These are phyloP conservation scores for Strix uralensis DNA, from an alignment of 2,113 vertebrate genomes.

Conservation along the genomic window DNA sequence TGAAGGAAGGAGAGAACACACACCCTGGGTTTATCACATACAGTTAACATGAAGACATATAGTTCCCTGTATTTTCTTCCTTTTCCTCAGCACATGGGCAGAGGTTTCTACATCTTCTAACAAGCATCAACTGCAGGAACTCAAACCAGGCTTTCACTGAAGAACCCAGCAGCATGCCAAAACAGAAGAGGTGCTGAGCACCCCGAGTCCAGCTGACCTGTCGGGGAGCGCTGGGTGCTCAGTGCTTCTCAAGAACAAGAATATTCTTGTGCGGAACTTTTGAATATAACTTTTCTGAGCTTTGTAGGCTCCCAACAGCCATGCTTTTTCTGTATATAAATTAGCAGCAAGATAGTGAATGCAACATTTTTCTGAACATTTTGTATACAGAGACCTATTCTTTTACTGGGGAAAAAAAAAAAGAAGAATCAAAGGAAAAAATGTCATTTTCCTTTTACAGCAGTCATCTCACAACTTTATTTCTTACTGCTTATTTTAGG, in stretches of 20 bases:
- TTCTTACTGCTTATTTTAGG: slow-evolving; percentile 61
- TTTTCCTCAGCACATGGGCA: not conserved
- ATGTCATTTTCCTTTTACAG: slow-evolving; percentile 32
- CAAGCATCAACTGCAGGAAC: not conserved
- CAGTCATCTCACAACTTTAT: slow-evolving; percentile 18
- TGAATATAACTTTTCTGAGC: not conserved
- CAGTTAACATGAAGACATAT: not conserved
- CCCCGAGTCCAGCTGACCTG: not conserved
- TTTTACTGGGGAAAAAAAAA: not conserved
- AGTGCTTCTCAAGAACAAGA: not conserved
- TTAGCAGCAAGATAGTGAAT: not conserved
- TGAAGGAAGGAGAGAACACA: not conserved
- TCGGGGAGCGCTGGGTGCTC: not conserved
- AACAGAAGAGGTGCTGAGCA: not conserved
- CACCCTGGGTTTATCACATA: not conserved
- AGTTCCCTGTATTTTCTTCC: not conserved
- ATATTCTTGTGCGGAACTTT: not conserved
- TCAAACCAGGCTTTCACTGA: not conserved
- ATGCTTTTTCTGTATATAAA: not conserved
- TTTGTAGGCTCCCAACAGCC: not conserved
- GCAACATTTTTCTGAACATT: not conserved
- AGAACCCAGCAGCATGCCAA: not conserved
- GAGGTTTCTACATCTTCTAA: not conserved
- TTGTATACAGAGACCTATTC: not conserved
- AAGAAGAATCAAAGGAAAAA: not conserved